Evolutionary conservation across 2,113 vertebrate species (phyloP), one percentile per base, ranked within the genome.

Genomic region (Lasiurus borealis): DNA sequence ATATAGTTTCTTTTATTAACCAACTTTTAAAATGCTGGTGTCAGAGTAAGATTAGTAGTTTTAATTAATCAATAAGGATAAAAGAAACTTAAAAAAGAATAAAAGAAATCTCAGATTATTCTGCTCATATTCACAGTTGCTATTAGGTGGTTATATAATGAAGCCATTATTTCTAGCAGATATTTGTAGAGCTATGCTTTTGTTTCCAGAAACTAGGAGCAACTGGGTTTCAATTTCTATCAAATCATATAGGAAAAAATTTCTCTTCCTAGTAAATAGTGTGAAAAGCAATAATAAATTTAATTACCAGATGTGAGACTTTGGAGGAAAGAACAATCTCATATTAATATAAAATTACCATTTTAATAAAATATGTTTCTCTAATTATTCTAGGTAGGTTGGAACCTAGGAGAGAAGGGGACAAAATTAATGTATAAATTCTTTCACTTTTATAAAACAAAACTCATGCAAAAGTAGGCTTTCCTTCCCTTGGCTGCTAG

Each of bases 121-220:
- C 50, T 91, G 40, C 18, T 64, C 12, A 29, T 29, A 64, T 73
- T 96, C 71, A 27, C 76, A 80, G 9, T 68, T 85, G 12, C n/a
- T 92, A 11, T 27, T 76, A 27, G 52, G 10, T 84, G 23, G 15
- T 87, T 27, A 85, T 84, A 69, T 18, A 88, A 34, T 50, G 31
- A 83, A 71, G 83, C 4, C 15, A 89, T 76, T 93, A 81, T 80
- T 89, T 18, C n/a, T 80, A 81, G 62, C 12, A 83, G 44, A 77
- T 68, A 91, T 84, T 94, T 88, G 14, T 90, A 75, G 31, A 93
- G 88, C 85, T 77, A 48, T 25, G 64, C 27, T 94, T 77, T 62
- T 57, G 1, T 34, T 89, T 52, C 14, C 31, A 87, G 64, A 94
- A 36, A 48, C 13, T 27, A 64, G 40, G 16, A 86, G 11, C 19